phyloP scores from a whole-genome alignment of 2,888 invertebrate species.

The Automeris io region DNA sequence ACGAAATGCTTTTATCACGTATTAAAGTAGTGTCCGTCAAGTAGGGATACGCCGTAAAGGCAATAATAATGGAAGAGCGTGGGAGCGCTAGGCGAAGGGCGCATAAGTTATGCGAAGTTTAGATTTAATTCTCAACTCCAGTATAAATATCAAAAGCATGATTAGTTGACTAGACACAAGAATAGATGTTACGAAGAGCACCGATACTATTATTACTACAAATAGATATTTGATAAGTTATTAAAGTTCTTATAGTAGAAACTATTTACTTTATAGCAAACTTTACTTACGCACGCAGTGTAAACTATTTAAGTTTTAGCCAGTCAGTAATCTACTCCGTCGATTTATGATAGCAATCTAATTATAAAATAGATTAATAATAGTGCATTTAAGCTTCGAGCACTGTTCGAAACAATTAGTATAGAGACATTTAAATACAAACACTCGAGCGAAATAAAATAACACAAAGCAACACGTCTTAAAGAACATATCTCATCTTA shows the following conservation, averaged over 20 bases:
- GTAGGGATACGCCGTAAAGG: slow-evolving; percentile 54
- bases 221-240: slow-evolving; percentile 36
- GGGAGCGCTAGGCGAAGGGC: slow-evolving; percentile 64
- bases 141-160: slow-evolving; percentile 16
- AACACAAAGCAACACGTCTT: slow-evolving; percentile 37
- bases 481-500: slow-evolving; percentile 32
- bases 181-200: slow-evolving; percentile 26
- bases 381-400: slow-evolving; percentile 1
- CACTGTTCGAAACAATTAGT: background rate
- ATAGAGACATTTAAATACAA: background rate
- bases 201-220: slow-evolving; percentile 25
- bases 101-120: slow-evolving; percentile 41
- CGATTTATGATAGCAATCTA: slow-evolving; percentile 15
- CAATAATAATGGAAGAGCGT: slow-evolving; percentile 66
- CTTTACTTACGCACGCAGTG: slow-evolving; percentile 17
- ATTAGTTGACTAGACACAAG: slow-evolving; percentile 15
- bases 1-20: slow-evolving; percentile 29
- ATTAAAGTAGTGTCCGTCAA: slow-evolving; percentile 43
- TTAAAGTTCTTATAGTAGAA: slow-evolving; percentile 21
- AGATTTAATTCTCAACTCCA: slow-evolving; percentile 27
- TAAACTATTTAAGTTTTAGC: slow-evolving; percentile 4
- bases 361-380: slow-evolving; percentile 2
- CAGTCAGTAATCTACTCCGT: slow-evolving; percentile 39
- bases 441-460: slow-evolving; percentile 29
- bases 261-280: slow-evolving; percentile 19